Base-by-base conservation (phyloP, 2,797 vertebrate species). In the Poecilia picta region DNA sequence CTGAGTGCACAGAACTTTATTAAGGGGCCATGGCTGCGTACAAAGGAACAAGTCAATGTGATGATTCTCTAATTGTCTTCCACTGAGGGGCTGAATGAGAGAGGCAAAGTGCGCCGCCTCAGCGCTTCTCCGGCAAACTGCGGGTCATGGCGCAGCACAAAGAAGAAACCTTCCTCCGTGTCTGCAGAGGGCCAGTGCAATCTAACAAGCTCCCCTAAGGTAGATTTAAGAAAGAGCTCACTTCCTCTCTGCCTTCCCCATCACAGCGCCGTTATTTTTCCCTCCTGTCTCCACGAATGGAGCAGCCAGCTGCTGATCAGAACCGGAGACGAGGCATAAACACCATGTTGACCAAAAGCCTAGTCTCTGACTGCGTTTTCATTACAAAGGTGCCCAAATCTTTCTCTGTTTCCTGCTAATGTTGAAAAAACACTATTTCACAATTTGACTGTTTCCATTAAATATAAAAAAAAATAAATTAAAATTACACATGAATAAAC, bases 311-410 rank as follows among this genome's bases (percentile, higher is more conserved):
- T 33, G 33, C 33, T 33, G 51, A 28, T 59, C n/a, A 31, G n/a
- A 59, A 13, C 62, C 74, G 79, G 16, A 18, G 49, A 53, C 73
- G 31, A 71, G 73, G 41, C 5, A 73, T 72, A 81, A 81, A 80
- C 64, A 79, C 68, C 76, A 57, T 75, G 79, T 80, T 76, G 90
- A 88, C 57, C 31, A 36, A 18, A 20, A 16, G 7, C 31, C 7
- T 18, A 18, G 13, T 18, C 28, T 59, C 57, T 31, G 2, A 59
- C 28, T 53, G 51, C 8, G 23, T 25, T 53, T 25, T 53, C 51
- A 25, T 25, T 53, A 53, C 2, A 4, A 53, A 53, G 10, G 51
- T 10, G 20, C 51, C 23, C 23, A 53, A 53, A 25, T 25, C 51
- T 25, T 25, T 25, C 51, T 53, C 20, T 53, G 51, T 25, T 53